A percentile compares a stretch with the other conserved stretches of the same genome.
Conservation (phyloP, 92 coral and sea anemone genomes). For the Paramuricea clavata region DNA sequence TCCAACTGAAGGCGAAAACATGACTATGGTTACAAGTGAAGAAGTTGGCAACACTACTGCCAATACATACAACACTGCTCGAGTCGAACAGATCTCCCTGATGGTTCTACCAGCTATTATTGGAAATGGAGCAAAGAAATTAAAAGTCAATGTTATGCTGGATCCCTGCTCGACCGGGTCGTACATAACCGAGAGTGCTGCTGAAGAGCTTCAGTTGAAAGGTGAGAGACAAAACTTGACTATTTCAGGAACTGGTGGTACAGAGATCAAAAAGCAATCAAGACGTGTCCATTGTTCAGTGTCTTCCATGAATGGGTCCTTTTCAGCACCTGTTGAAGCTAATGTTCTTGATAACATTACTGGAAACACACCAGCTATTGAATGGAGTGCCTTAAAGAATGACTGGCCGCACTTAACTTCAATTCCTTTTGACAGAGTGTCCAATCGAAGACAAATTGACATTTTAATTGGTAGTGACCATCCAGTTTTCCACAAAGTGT, state of each 20-base stretch:
- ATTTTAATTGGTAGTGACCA: slow-evolving; percentile 71
- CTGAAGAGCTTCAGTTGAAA: slow-evolving; percentile 43
- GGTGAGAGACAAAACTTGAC: slow-evolving; percentile 51
- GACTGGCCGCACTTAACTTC: slow-evolving; percentile 70
- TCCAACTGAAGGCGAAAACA: no score
- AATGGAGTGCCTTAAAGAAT: slow-evolving; percentile 48
- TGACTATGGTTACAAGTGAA: no score
- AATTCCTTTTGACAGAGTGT: slow-evolving; percentile 56
- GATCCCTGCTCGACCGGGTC: slow-evolving; percentile 72
- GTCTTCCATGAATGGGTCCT: slow-evolving; percentile 39
- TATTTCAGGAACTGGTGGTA: slow-evolving; percentile 63
- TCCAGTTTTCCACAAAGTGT: slow-evolving; percentile 63
- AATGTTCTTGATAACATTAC: slow-evolving; percentile 67
- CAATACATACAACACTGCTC: slow-evolving; percentile 19
- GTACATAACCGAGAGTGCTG: slow-evolving; percentile 57
- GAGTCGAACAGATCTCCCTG: slow-evolving; percentile 21
- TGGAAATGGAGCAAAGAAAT: slow-evolving; percentile 38
- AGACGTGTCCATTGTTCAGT: slow-evolving; percentile 36
- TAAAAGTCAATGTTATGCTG: slow-evolving; percentile 68
- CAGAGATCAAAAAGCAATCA: slow-evolving; percentile 46
- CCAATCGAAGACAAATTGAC: slow-evolving; percentile 56
- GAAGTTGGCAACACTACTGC: not conserved
- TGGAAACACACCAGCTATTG: slow-evolving; percentile 64
- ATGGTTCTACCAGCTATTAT: slow-evolving; percentile 59
- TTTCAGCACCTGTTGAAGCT: slow-evolving; percentile 48